Evolutionary conservation across 2,113 vertebrate genomes (phyloP).

Genomic region (Epinephelus cyanopodus): DNA sequence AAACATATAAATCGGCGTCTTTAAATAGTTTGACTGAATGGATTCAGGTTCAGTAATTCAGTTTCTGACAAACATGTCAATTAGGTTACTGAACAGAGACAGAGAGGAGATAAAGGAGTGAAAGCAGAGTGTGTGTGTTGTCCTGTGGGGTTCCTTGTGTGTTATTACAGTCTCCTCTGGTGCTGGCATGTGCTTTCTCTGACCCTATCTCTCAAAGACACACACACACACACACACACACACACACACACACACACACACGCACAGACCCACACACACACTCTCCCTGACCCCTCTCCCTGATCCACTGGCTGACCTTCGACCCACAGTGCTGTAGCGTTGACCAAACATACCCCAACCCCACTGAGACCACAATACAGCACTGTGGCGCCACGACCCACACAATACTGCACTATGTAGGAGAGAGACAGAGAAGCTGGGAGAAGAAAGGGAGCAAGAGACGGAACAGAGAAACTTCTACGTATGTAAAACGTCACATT

Average conservation of each 20-base stretch:
- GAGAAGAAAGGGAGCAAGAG: background rate
- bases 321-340: conserved; percentile 69
- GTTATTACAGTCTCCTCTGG: conserved; percentile 82
- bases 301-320: conserved; percentile 68
- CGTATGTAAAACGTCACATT: background rate
- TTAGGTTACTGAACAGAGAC: background rate
- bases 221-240: conserved; percentile 24
- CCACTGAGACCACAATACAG: conserved; percentile 78
- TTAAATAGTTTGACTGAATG: background rate
- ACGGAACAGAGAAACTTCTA: background rate
- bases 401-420: conserved; percentile 49
- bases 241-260: conserved; percentile 23
- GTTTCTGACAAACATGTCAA: background rate
- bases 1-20: background rate
- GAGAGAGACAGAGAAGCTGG: conserved; percentile 6
- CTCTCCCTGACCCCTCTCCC: conserved; percentile 68
- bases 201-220: conserved; percentile 74
- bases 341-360: conserved; percentile 83
- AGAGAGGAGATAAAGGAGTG: conserved; percentile 58
- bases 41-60: background rate
- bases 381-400: conserved; percentile 69
- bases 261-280: conserved; percentile 22
- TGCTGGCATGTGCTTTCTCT: conserved; percentile 78
- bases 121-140: conserved; percentile 50
- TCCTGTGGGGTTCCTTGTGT: conserved; percentile 80